These are phyloP conservation scores for Sphyrna mokarran DNA, from an alignment of 2,113 vertebrate species.

Conservation along the genomic window DNA sequence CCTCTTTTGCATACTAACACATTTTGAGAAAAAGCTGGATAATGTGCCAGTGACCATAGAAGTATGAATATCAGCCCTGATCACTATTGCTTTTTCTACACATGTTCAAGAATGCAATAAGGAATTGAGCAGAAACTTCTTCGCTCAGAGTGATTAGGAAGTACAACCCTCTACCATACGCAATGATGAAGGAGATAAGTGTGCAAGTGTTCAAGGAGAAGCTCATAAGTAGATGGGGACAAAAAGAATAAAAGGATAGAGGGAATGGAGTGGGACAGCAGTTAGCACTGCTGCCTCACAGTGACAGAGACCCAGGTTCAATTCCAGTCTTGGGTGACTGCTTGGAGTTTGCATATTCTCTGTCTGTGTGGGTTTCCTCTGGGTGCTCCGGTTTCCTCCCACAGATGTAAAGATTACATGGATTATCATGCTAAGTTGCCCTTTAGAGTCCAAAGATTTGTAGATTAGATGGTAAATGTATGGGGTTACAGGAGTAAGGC, in stretches of 20 bases:
- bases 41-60: background rate
- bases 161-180: background rate
- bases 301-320: no score
- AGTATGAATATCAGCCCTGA: background rate
- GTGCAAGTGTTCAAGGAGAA: background rate
- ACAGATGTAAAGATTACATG: no score
- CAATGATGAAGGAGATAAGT: background rate
- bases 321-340: no score
- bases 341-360: no score
- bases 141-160: background rate
- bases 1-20: background rate
- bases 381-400: no score
- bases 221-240: background rate
- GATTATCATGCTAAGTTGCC: no score
- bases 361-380: no score
- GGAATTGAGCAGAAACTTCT: background rate
- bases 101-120: background rate
- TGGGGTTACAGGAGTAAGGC: no score
- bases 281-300: no score
- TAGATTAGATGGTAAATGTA: no score
- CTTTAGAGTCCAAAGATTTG: no score
- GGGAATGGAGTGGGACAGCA: no score
- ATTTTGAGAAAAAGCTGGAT: background rate
- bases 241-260: background rate
- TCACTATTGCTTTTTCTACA: background rate